Base-by-base conservation (phyloP, 2,113 vertebrate genomes). In the Microtus montanus region DNA sequence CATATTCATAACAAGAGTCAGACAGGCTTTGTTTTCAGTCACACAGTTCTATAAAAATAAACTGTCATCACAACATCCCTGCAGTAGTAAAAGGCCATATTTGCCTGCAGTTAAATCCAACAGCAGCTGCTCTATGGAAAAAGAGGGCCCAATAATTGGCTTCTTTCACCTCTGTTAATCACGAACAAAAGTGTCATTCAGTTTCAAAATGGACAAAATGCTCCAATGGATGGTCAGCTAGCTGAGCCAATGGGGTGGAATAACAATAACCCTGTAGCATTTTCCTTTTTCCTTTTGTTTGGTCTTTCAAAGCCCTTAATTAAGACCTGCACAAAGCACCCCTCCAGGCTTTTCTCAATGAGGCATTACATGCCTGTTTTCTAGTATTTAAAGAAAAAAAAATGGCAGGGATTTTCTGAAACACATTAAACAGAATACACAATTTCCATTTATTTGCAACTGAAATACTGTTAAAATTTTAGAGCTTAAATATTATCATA, bases 171-270 rank as follows among this genome's bases (percentile, higher is more conserved):
- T 99, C 99, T 98, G 99, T 99, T 99, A 99, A 99, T 98, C 99
- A 99, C 97, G 98, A 99, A 99, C 99, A 99, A 99, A 99, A 99
- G 99, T 99, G 99, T 99, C 98, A 99, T 99, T 99, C 98, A 99
- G 98, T 98, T 98, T 98, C 97, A 99, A 98, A 99, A 99, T 98
- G 99, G 98, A 98, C 97, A 98, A 98, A 99, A 98, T 98, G 98
- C 98, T 99, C 98, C 98, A 98, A 98, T 98, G 98, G 98, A 98
- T 97, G 98, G 98, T 98, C 98, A 97, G 98, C 98, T 97, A 98
- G 97, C 98, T 96, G 96, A 98, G 98, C 98, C 98, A 99, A 98
- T 98, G 98, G 98, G 98, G 98, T 98, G 98, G 98, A 98, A 98
- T 98, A 99, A 99, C 98, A 99, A 98, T 98, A 98, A 98, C 98